Conservation (phyloP, 2,113 vertebrate species). For the Galemys pyrenaicus region DNA sequence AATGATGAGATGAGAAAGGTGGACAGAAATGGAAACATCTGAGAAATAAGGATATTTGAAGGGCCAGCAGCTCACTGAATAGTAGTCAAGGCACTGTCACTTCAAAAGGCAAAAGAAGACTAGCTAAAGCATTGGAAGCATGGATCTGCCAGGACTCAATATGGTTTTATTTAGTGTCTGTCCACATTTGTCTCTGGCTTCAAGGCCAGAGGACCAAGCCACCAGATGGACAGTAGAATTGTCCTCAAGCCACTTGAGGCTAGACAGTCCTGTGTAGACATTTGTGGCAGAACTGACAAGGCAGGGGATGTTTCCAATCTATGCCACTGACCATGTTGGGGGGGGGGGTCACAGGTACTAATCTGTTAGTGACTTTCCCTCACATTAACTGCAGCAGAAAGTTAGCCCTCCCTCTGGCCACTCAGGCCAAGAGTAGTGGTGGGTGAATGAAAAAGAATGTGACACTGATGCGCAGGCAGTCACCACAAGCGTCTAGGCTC, state of each 20-base stretch:
- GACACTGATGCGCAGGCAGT: neutral
- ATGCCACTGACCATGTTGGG: neutral
- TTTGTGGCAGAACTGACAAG: neutral
- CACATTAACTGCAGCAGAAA: neutral
- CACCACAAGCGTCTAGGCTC: neutral
- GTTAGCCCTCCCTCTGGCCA: neutral
- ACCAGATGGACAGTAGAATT: neutral
- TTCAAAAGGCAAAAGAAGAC: neutral
- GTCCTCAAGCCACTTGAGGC: neutral
- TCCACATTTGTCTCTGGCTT: neutral
- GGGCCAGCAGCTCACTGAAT: neutral
- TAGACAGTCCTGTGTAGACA: neutral
- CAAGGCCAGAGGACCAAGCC: neutral
- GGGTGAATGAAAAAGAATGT: neutral
- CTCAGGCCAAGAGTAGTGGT: neutral
- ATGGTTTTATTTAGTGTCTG: neutral
- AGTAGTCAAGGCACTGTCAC: neutral
- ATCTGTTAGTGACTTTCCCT: neutral
- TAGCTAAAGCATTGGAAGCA: neutral
- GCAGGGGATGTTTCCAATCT: neutral
- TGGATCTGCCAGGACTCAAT: neutral
- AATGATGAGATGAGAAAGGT: neutral
- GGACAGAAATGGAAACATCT: neutral
- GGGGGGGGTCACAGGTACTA: rapidly evolving
- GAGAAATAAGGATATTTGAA: neutral